Conservation (phyloP, 2,797 vertebrate genomes). For the Fistularia tabacaria region DNA sequence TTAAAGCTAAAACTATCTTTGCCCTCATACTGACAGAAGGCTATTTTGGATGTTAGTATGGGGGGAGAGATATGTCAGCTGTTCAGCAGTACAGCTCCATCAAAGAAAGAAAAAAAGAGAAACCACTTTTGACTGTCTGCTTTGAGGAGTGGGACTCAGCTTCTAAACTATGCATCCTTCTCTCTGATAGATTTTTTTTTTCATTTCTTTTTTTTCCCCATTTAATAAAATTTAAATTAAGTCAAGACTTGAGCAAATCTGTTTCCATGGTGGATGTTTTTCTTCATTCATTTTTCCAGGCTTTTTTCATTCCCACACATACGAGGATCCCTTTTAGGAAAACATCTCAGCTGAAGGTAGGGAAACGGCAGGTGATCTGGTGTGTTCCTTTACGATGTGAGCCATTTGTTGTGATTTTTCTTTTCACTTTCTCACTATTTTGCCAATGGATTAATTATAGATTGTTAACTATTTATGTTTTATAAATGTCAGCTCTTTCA, state of each 20-base stretch:
- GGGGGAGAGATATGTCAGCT: constrained; percentile 79
- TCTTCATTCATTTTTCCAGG: constrained; percentile 3
- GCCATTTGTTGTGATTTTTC: too few species aligned
- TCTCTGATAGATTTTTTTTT: constrained; percentile 17
- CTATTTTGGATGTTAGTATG: constrained; percentile 78
- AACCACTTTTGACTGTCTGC: constrained; percentile 46
- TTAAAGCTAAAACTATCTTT: constrained; percentile 68
- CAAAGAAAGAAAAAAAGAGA: constrained; percentile 51
- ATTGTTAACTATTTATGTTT: too few species aligned
- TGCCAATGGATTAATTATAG: too few species aligned
- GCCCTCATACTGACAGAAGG: constrained; percentile 67
- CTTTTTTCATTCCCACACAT: constrained; percentile 1
- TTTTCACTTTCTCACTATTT: too few species aligned
- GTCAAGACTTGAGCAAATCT: too few species aligned
- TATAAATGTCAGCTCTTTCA: too few species aligned
- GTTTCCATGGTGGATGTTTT: neutral
- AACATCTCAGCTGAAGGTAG: constrained; percentile 42
- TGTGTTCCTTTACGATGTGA: neutral
- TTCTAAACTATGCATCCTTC: constrained; percentile 39
- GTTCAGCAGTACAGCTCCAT: constrained; percentile 72
- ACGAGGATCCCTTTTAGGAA: neutral
- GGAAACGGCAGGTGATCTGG: constrained; percentile 25
- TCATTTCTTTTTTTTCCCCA: constrained; percentile 2
- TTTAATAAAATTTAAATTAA: too few species aligned
- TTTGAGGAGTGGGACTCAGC: constrained; percentile 46